These are phyloP conservation scores for Harpalus rufipes DNA, from an alignment of 2,888 invertebrate genomes.

Conservation along the genomic window DNA sequence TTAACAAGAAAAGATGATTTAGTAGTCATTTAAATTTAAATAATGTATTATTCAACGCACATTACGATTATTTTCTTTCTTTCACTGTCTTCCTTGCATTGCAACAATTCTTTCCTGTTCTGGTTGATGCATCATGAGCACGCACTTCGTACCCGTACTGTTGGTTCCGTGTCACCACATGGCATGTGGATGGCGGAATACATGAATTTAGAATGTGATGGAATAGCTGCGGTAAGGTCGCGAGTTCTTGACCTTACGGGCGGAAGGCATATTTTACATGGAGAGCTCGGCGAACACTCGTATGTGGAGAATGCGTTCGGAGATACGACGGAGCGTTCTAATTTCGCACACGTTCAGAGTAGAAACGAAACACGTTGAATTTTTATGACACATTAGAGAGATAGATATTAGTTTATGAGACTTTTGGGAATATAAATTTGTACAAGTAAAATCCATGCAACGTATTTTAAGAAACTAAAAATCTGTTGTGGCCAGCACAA, in stretches of 20 bases:
- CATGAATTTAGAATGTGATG: slow-evolving; percentile 42
- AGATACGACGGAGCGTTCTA: slow-evolving; percentile 4
- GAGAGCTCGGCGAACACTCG: neutral
- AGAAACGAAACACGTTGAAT: neutral
- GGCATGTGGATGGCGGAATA: slow-evolving; percentile 4
- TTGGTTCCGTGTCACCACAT: slow-evolving; percentile 23
- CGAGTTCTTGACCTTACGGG: slow-evolving; percentile 28
- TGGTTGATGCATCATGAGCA: neutral
- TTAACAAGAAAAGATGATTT: too few species aligned
- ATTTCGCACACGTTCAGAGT: slow-evolving; percentile 33
- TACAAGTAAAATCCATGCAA: too few species aligned
- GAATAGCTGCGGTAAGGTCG: slow-evolving; percentile 22
- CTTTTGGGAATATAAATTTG: too few species aligned
- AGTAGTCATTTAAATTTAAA: too few species aligned
- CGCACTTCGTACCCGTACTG: neutral
- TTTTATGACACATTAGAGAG: slow-evolving; percentile 5
- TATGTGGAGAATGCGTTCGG: slow-evolving; percentile 16
- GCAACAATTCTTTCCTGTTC: too few species aligned
- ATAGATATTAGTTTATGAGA: neutral
- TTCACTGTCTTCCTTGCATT: too few species aligned
- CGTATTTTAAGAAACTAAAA: too few species aligned
- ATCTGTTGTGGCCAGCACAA: too few species aligned
- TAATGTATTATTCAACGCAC: too few species aligned
- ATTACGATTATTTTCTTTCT: too few species aligned
- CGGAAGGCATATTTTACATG: slow-evolving; percentile 37